Percentiles rank a stretch among this genome's conserved stretches.
Conservation (phyloP, 2,888 invertebrate genomes). For the Harpalus rubripes region DNA sequence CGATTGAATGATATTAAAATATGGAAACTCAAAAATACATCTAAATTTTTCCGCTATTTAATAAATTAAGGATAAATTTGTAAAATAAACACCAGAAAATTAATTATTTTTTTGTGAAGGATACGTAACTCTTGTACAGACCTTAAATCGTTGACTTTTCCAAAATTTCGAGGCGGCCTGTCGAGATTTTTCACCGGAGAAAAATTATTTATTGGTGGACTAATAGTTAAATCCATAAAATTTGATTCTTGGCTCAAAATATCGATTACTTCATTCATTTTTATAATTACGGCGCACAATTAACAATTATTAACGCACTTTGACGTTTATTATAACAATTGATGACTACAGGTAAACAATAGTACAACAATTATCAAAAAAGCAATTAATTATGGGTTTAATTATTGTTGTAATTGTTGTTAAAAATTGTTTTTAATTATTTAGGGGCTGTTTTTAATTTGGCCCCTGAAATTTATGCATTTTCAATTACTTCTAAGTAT, state of each 20-base stretch:
- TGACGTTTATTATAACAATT: neutral
- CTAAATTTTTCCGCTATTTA: constrained; percentile 80
- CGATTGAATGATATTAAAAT: constrained; percentile 88
- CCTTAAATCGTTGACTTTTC: constrained; percentile 68
- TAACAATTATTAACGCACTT: neutral
- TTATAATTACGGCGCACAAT: neutral
- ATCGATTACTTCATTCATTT: constrained; percentile 8
- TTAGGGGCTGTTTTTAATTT: neutral
- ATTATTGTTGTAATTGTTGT: neutral
- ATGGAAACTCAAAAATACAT: constrained; percentile 81
- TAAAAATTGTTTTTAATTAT: neutral
- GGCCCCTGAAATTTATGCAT: neutral
- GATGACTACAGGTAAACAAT: neutral
- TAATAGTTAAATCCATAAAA: constrained; percentile 54
- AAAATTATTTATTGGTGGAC: constrained; percentile 1
- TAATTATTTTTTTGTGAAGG: constrained; percentile 68
- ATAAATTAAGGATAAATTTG: constrained; percentile 68
- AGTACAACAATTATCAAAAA: neutral
- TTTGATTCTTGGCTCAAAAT: constrained; percentile 35
- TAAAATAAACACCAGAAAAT: neutral
- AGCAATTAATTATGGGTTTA: neutral
- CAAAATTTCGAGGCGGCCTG: constrained; percentile 67
- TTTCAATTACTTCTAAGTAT: neutral
- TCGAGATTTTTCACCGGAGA: neutral
- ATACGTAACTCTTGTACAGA: constrained; percentile 73